These are phyloP conservation scores for Trachelus troglodyta DNA, from an alignment of 2,888 invertebrate species.

Conservation along the genomic window DNA sequence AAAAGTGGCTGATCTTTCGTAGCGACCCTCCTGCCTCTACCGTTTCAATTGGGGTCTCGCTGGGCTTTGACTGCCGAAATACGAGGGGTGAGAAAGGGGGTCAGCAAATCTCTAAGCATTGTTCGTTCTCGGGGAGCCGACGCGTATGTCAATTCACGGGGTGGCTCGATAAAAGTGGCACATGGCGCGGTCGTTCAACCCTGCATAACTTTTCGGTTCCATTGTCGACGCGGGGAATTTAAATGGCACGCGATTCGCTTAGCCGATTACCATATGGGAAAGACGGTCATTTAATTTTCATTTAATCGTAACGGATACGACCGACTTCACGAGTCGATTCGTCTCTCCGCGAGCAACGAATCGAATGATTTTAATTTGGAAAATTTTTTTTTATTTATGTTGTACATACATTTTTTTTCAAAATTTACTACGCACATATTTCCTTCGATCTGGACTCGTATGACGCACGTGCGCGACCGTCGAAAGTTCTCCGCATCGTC, in stretches of 20 bases:
- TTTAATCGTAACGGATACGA: neutral
- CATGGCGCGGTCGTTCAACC: constrained; percentile 42
- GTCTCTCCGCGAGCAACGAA: neutral
- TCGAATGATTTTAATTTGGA: neutral
- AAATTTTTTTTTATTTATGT: neutral
- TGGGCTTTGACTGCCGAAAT: constrained; percentile 8
- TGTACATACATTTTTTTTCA: neutral
- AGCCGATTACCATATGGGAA: constrained; percentile 3
- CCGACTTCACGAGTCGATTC: neutral
- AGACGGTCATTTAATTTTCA: neutral
- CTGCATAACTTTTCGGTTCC: constrained; percentile 44
- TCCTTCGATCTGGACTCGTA: neutral
- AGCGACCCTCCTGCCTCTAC: neutral
- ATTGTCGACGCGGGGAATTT: constrained; percentile 39
- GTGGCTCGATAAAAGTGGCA: constrained; percentile 38
- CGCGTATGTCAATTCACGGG: constrained; percentile 24
- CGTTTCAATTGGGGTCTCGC: neutral
- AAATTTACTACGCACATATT: neutral
- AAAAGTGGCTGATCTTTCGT: neutral
- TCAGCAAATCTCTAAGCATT: constrained; percentile 19
- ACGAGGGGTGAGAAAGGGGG: constrained; percentile 13
- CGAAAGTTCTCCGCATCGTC: neutral
- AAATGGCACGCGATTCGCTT: constrained; percentile 34
- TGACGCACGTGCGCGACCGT: neutral
- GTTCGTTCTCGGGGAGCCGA: constrained; percentile 17